These are phyloP conservation scores for Limnothrissa miodon DNA, from an alignment of 2,113 vertebrate genomes.

Conservation along the genomic window DNA sequence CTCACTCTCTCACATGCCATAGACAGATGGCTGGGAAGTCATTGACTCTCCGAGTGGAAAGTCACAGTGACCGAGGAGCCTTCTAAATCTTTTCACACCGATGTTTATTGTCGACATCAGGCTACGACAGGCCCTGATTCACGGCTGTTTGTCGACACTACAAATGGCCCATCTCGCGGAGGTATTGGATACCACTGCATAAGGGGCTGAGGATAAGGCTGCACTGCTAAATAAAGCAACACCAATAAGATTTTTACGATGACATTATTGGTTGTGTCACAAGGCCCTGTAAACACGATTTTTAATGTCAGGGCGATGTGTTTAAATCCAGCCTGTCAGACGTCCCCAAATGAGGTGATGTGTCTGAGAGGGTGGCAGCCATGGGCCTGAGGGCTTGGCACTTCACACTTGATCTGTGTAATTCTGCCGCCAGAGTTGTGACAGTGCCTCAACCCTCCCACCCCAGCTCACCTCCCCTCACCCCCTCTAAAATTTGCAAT, in stretches of 20 bases:
- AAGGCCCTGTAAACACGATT: neutral
- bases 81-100: neutral
- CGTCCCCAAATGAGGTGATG: neutral
- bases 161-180: neutral
- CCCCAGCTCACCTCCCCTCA: neutral
- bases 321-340: constrained; percentile 6
- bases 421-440: neutral
- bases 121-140: neutral
- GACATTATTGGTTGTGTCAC: neutral
- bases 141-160: neutral
- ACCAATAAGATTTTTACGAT: constrained; percentile 10
- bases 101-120: constrained; percentile 1
- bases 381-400: neutral
- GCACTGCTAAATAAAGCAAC: neutral
- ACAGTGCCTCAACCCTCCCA: neutral
- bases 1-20: neutral
- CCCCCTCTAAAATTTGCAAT: too few relatives aligned
- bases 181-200: neutral
- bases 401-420: neutral
- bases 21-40: neutral
- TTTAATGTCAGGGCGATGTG: neutral
- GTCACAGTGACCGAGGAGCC: constrained; percentile 1
- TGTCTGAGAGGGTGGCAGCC: neutral
- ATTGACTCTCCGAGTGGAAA: constrained; percentile 3
- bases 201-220: neutral